A percentile compares a stretch with the other conserved stretches of the same genome.
Evolutionary conservation across 2,797 vertebrate species (phyloP).

Genomic region (Knipowitschia caucasica): DNA sequence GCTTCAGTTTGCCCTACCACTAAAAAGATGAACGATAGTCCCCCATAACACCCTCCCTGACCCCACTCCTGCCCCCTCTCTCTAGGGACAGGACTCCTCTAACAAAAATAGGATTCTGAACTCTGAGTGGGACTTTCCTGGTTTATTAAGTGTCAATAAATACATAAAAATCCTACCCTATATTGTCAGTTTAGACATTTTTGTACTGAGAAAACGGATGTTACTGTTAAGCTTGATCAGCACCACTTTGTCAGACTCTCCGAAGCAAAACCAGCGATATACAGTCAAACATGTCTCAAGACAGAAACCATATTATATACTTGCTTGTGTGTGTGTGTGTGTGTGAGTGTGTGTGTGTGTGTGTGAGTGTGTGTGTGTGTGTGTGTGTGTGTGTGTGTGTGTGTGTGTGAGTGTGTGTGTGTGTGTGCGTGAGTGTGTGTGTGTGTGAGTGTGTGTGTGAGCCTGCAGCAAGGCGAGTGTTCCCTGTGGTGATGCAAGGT

Average conservation of each 20-base stretch:
- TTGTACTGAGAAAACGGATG: too few relatives aligned
- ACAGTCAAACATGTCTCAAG: constrained; percentile 15
- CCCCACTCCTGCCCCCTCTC: too few relatives aligned
- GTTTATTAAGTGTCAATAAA: too few relatives aligned
- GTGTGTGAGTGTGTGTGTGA: constrained; percentile 35
- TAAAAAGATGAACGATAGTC: too few relatives aligned
- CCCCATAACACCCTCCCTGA: too few relatives aligned
- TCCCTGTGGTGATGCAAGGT: constrained; percentile 63
- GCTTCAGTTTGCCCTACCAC: too few relatives aligned
- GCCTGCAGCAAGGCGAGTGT: constrained; percentile 59
- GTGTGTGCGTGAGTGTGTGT: constrained; percentile 17
- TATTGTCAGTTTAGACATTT: too few relatives aligned
- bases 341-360: constrained; percentile 18
- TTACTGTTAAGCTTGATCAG: not conserved
- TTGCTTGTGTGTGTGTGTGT: too few relatives aligned
- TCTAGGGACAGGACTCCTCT: too few relatives aligned
- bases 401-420: constrained; percentile 30
- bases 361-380: constrained; percentile 39
- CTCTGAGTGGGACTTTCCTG: too few relatives aligned
- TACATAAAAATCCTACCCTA: too few relatives aligned
- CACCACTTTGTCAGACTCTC: constrained; percentile 8
- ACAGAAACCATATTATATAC: constrained; percentile 18
- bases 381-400: constrained; percentile 14
- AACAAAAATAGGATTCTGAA: too few relatives aligned
- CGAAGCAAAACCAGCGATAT: constrained; percentile 16